These are phyloP conservation scores for Ecdyonurus torrentis DNA, from an alignment of 2,888 invertebrate genomes.

Conservation along the genomic window DNA sequence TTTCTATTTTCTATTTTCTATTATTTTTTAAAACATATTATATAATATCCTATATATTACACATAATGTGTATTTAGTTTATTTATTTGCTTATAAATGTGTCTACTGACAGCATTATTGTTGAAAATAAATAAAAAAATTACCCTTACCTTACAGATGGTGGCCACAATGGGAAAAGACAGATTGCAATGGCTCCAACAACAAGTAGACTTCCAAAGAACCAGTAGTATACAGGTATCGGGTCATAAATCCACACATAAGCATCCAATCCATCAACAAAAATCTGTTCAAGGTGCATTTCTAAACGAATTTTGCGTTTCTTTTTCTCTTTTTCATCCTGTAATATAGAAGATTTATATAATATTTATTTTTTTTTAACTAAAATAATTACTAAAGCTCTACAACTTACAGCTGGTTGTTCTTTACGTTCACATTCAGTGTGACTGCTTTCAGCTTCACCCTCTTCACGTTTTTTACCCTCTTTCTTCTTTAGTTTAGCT, in stretches of 20 bases:
- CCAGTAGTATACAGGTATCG: conserved; percentile 89
- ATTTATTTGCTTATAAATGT: too few species aligned
- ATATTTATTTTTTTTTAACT: neutral
- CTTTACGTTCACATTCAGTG: conserved; percentile 32
- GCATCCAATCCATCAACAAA: conserved; percentile 91
- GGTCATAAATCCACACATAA: conserved; percentile 97
- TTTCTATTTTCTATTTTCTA: too few species aligned
- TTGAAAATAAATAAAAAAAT: too few species aligned
- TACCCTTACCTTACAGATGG: conserved; percentile 62
- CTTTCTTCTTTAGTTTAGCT: conserved; percentile 28
- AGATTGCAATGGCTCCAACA: conserved; percentile 83
- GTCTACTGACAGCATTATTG: too few species aligned
- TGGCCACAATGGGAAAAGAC: conserved; percentile 99
- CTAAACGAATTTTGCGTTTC: conserved; percentile 84
- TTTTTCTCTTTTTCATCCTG: conserved; percentile 39
- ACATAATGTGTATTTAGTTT: too few species aligned
- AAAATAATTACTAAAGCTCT: conserved; percentile 7
- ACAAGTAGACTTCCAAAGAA: conserved; percentile 79
- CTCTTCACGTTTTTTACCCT: conserved; percentile 30
- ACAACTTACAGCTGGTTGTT: conserved; percentile 14
- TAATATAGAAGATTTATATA: neutral
- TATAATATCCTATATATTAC: too few species aligned
- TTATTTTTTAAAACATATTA: too few species aligned
- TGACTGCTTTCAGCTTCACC: conserved; percentile 39
- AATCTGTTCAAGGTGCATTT: conserved; percentile 90